phyloP scores from a whole-genome alignment of 1,140 invertebrate species.

The Apocrypta bakeri region DNA sequence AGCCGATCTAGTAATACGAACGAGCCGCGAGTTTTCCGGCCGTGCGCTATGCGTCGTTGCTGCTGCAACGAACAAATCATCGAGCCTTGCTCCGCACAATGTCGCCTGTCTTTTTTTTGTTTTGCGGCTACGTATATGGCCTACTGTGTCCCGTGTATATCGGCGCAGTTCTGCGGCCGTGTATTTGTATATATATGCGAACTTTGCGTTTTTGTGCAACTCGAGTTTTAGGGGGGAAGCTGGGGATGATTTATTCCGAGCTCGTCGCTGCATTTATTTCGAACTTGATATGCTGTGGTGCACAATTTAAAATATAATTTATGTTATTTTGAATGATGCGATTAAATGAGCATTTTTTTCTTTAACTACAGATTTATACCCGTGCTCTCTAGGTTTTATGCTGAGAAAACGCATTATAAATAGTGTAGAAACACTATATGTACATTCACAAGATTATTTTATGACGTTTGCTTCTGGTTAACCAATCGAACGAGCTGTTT shows the following conservation, averaged over 20 bases:
- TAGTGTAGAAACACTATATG: too few relatives aligned
- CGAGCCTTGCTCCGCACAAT: not conserved
- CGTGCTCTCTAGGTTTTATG: too few relatives aligned
- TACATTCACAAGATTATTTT: too few relatives aligned
- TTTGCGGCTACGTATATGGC: not conserved
- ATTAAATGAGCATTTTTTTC: too few relatives aligned
- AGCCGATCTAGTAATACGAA: constrained; percentile 20
- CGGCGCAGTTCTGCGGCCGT: not conserved
- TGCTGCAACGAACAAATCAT: constrained; percentile 20
- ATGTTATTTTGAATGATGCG: not conserved
- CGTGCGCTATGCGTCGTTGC: not conserved
- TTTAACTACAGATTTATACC: too few relatives aligned
- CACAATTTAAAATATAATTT: too few relatives aligned
- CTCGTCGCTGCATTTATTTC: not conserved
- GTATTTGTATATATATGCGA: not conserved
- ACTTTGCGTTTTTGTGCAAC: not conserved
- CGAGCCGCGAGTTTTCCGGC: not conserved
- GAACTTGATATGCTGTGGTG: not conserved
- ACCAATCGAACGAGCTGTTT: too few relatives aligned
- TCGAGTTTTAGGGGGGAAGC: not conserved
- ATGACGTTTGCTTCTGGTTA: too few relatives aligned
- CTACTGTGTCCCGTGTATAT: not conserved
- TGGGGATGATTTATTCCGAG: not conserved
- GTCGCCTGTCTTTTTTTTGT: not conserved
- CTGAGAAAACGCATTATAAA: too few relatives aligned